phyloP scores from a whole-genome alignment of 2,113 vertebrate genomes.

The Neomonachus schauinslandi region DNA sequence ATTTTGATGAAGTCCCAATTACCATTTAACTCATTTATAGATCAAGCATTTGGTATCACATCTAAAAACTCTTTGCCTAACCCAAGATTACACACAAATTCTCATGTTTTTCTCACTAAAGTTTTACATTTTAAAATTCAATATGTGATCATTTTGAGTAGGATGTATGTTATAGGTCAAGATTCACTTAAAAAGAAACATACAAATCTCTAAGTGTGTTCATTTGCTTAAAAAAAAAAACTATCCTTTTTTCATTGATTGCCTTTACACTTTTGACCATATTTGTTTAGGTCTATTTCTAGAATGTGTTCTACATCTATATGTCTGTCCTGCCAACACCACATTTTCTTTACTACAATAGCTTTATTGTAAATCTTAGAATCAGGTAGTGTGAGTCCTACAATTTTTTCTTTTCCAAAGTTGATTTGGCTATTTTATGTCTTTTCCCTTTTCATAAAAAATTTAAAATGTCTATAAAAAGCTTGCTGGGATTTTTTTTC shows the following conservation, averaged over 20 bases:
- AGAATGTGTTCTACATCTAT: background rate
- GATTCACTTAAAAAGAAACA: background rate
- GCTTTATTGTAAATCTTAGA: background rate
- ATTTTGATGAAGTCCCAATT: background rate
- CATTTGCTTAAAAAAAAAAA: background rate
- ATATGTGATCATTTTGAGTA: background rate
- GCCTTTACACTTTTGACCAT: background rate
- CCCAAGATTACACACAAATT: background rate
- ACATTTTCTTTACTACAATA: background rate
- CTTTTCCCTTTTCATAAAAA: background rate
- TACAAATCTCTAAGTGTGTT: background rate
- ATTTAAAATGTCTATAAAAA: background rate
- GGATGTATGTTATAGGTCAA: background rate
- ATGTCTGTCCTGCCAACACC: background rate
- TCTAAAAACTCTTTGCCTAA: background rate
- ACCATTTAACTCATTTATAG: background rate
- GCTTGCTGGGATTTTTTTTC: background rate
- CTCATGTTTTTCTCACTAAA: background rate
- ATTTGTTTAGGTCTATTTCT: background rate
- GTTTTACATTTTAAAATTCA: constrained; percentile 11
- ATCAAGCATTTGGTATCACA: background rate
- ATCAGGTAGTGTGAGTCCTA: background rate
- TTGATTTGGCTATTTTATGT: background rate
- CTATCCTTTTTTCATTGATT: background rate
- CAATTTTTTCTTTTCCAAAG: background rate